Evolutionary conservation across 2,113 vertebrate genomes (phyloP).

Genomic region (Oryzias curvinotus): DNA sequence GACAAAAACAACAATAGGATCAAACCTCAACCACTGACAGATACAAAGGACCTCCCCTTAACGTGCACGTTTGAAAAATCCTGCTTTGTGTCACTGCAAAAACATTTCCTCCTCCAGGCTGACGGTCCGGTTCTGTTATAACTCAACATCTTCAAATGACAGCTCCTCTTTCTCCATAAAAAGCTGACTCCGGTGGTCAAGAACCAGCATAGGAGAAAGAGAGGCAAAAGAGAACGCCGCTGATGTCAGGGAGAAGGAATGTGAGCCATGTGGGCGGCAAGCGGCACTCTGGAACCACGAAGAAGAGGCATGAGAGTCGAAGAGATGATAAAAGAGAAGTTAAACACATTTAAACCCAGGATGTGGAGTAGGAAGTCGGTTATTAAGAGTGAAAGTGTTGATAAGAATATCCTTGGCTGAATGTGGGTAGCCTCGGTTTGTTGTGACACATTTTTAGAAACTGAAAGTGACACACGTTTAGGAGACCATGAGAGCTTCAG

Average conservation of each 20-base stretch:
- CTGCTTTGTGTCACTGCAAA: too few species aligned
- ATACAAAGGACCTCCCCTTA: too few species aligned
- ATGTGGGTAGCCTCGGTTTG: neutral
- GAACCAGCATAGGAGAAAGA: neutral
- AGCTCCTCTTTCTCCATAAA: too few species aligned
- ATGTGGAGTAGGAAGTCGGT: conserved; percentile 33
- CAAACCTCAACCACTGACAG: too few species aligned
- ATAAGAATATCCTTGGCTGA: neutral
- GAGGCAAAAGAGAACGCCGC: conserved; percentile 26
- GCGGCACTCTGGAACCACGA: conserved; percentile 29
- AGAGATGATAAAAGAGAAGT: neutral
- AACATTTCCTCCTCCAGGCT: too few species aligned
- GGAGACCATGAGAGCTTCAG: neutral
- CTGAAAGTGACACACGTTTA: neutral
- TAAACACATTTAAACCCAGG: conserved; percentile 4
- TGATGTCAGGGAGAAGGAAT: conserved; percentile 72
- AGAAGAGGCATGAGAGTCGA: neutral
- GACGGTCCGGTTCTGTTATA: too few species aligned
- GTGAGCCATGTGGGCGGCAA: conserved; percentile 64
- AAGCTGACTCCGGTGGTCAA: neutral
- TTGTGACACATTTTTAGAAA: neutral
- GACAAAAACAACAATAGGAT: too few species aligned
- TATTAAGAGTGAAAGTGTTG: conserved; percentile 36
- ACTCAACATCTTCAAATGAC: too few species aligned
- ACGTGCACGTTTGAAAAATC: too few species aligned